Percentiles rank a stretch among this genome's conserved stretches.
Conservation (phyloP, 2,888 invertebrate species). For the Cheilosia grossa region DNA sequence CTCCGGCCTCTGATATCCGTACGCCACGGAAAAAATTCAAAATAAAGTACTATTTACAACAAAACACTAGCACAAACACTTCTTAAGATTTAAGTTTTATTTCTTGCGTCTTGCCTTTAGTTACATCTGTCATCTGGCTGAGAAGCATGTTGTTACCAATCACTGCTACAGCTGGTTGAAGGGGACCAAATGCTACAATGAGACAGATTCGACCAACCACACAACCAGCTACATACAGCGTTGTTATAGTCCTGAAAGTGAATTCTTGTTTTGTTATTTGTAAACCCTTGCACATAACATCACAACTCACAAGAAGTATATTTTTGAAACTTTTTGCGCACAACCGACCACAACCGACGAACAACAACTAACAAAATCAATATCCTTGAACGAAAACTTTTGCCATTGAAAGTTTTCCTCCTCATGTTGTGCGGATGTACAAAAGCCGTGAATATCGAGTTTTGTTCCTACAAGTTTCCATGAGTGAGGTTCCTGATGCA, state of each 20-base stretch:
- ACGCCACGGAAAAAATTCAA: conserved; percentile 10
- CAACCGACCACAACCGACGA: neutral
- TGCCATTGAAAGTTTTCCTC: conserved; percentile 14
- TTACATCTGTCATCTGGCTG: conserved; percentile 59
- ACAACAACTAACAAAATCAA: neutral
- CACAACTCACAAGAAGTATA: conserved; percentile 11
- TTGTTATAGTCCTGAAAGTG: conserved; percentile 79
- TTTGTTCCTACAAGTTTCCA: conserved; percentile 21
- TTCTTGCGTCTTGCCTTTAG: conserved; percentile 50
- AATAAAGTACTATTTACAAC: neutral
- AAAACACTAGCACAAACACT: conserved; percentile 29
- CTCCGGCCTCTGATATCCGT: neutral
- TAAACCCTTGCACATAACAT: conserved; percentile 39
- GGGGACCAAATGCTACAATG: conserved; percentile 88
- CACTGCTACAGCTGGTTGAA: conserved; percentile 89
- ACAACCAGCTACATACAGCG: conserved; percentile 87
- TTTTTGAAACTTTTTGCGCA: conserved; percentile 46
- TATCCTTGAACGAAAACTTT: conserved; percentile 38
- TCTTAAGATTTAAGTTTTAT: conserved; percentile 13
- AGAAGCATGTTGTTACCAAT: conserved; percentile 80
- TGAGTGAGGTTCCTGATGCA: conserved; percentile 6
- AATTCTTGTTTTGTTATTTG: conserved; percentile 17
- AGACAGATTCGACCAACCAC: conserved; percentile 87
- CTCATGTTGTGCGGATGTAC: neutral
- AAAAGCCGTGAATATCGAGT: conserved; percentile 2